Conservation (phyloP, 1,140 invertebrate genomes). For the Hyles vespertilio region DNA sequence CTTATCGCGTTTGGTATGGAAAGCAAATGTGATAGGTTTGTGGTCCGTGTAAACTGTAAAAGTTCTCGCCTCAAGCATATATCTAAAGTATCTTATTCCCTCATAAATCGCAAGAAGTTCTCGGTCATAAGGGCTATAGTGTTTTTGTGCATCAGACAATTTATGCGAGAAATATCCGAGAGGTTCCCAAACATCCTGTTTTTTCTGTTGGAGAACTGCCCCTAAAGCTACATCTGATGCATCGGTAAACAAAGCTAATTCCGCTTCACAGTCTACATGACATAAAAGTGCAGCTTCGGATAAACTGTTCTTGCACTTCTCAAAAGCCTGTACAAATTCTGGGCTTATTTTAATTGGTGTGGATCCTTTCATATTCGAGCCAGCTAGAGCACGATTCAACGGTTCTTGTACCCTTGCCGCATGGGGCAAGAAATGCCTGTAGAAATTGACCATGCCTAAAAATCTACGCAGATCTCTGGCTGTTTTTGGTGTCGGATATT, state of each 20-base stretch:
- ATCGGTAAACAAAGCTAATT: neutral
- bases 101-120: neutral
- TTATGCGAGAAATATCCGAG: neutral
- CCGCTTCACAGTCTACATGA: neutral
- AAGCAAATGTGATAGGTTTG: neutral
- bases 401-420: too few species aligned
- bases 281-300: neutral
- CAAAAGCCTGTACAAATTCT: neutral
- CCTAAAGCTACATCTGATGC: slow-evolving; percentile 6
- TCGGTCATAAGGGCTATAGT: slow-evolving; percentile 1
- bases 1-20: neutral
- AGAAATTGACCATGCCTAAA: slow-evolving; percentile 1
- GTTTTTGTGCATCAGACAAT: neutral
- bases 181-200: neutral
- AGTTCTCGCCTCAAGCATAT: slow-evolving; percentile 4
- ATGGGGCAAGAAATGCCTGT: too few species aligned
- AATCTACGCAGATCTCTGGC: neutral
- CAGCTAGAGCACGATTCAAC: too few species aligned
- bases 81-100: neutral
- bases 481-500: too few species aligned
- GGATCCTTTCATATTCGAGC: neutral
- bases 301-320: neutral
- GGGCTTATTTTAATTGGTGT: neutral
- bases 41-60: neutral
- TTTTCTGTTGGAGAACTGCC: slow-evolving; percentile 2